These are phyloP conservation scores for Melanotaenia boesemani DNA, from an alignment of 2,797 vertebrate genomes.

Conservation along the genomic window DNA sequence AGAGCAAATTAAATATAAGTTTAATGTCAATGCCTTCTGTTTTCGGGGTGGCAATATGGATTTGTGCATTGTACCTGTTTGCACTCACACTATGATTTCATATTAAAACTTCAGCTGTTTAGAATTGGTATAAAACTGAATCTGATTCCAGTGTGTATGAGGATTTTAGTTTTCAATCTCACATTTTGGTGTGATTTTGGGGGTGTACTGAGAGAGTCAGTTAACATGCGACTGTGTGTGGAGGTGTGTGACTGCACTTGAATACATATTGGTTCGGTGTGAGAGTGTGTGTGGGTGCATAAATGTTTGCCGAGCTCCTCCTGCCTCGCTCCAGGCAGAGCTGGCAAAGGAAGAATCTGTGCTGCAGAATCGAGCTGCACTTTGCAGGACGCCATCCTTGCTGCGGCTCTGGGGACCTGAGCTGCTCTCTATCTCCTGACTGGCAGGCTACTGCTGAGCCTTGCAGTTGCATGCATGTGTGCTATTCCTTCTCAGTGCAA, in stretches of 20 bases:
- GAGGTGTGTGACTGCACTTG: slow-evolving; percentile 82
- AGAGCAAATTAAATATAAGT: background rate
- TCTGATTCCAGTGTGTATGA: slow-evolving; percentile 51
- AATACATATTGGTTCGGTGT: slow-evolving; percentile 78
- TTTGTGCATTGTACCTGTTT: slow-evolving; percentile 23
- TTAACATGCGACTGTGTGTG: slow-evolving; percentile 76
- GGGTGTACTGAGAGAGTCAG: slow-evolving; percentile 71
- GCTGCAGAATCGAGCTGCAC: slow-evolving; percentile 77
- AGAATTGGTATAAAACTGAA: slow-evolving; percentile 39
- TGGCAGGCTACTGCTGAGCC: slow-evolving; percentile 67
- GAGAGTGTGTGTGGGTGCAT: slow-evolving; percentile 78
- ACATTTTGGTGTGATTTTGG: slow-evolving; percentile 76
- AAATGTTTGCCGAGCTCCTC: slow-evolving; percentile 80
- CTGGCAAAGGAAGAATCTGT: slow-evolving; percentile 75
- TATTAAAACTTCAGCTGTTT: slow-evolving; percentile 35
- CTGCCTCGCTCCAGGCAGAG: slow-evolving; percentile 74
- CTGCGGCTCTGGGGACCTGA: slow-evolving; percentile 60
- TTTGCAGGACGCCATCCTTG: slow-evolving; percentile 72
- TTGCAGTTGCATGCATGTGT: slow-evolving; percentile 70
- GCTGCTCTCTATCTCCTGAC: slow-evolving; percentile 62
- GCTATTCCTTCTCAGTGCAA: slow-evolving; percentile 61
- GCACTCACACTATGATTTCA: slow-evolving; percentile 14
- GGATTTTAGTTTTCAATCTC: slow-evolving; percentile 65
- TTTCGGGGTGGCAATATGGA: slow-evolving; percentile 8
- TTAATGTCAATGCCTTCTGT: background rate